These are phyloP conservation scores for Phalangium opilio DNA, from an alignment of 2,888 invertebrate species.

Conservation along the genomic window DNA sequence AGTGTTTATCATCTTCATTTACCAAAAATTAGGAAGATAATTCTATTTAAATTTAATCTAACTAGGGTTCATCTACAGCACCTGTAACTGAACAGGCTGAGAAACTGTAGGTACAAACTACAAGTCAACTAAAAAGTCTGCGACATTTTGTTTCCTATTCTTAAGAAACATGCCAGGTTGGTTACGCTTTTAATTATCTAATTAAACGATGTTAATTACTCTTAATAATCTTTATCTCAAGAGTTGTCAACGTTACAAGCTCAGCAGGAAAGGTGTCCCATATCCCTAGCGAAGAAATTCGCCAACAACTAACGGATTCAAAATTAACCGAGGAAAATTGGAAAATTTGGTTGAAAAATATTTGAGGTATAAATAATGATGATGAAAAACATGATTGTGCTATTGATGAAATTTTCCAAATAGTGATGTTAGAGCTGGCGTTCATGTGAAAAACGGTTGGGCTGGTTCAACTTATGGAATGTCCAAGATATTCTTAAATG, in stretches of 20 bases:
- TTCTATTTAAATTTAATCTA: background rate
- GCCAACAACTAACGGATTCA: slow-evolving; percentile 40
- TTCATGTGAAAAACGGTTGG: too few species aligned
- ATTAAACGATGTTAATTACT: too few species aligned
- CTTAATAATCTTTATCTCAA: too few species aligned
- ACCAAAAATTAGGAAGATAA: too few species aligned
- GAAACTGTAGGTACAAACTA: slow-evolving; percentile 54
- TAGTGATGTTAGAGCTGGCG: slow-evolving; percentile 48
- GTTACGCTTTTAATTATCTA: too few species aligned
- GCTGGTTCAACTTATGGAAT: too few species aligned
- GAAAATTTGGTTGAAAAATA: slow-evolving; percentile 48
- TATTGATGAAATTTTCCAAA: too few species aligned
- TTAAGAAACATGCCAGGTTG: slow-evolving; percentile 47
- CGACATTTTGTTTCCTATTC: slow-evolving; percentile 50
- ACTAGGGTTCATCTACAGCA: slow-evolving; percentile 36
- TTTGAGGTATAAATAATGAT: slow-evolving; percentile 40
- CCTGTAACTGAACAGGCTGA: too few species aligned
- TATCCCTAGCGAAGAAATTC: slow-evolving; percentile 43
- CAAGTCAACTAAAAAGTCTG: slow-evolving; percentile 48
- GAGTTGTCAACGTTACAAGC: slow-evolving; percentile 59
- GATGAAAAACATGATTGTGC: slow-evolving; percentile 48
- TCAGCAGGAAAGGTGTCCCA: slow-evolving; percentile 45
- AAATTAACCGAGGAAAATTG: slow-evolving; percentile 44
- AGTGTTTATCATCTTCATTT: too few species aligned
- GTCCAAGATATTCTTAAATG: slow-evolving; percentile 57